These are phyloP conservation scores for Rhopalosiphum maidis DNA, from an alignment of 1,140 invertebrate genomes.

Conservation along the genomic window DNA sequence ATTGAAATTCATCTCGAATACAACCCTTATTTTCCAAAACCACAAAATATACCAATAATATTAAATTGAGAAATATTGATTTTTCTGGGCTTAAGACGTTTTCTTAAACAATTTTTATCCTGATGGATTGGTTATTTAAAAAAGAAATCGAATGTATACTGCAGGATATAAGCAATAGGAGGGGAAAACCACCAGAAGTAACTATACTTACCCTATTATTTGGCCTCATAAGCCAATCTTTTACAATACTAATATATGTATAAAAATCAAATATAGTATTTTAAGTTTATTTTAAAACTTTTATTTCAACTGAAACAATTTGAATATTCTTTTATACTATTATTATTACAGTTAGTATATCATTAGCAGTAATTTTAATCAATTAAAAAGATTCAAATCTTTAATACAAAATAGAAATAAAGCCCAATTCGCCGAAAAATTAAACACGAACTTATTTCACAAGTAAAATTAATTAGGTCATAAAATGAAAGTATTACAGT, in stretches of 20 bases:
- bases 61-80: conserved; percentile 23
- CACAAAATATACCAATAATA: neutral
- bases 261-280: neutral
- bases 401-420: neutral
- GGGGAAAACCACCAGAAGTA: neutral
- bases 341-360: neutral
- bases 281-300: neutral
- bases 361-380: neutral
- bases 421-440: neutral
- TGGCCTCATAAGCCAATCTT: neutral
- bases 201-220: neutral
- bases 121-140: neutral
- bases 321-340: neutral
- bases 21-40: neutral
- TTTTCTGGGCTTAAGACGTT: neutral
- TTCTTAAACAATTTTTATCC: too few species aligned
- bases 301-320: neutral
- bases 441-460: neutral
- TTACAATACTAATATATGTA: neutral
- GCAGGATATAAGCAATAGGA: neutral
- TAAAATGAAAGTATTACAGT: neutral
- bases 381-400: neutral
- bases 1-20: conserved; percentile 7
- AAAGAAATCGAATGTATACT: neutral
- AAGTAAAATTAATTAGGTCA: neutral